Base-by-base conservation (phyloP, 2,113 vertebrate genomes). In the Channa maculata region DNA sequence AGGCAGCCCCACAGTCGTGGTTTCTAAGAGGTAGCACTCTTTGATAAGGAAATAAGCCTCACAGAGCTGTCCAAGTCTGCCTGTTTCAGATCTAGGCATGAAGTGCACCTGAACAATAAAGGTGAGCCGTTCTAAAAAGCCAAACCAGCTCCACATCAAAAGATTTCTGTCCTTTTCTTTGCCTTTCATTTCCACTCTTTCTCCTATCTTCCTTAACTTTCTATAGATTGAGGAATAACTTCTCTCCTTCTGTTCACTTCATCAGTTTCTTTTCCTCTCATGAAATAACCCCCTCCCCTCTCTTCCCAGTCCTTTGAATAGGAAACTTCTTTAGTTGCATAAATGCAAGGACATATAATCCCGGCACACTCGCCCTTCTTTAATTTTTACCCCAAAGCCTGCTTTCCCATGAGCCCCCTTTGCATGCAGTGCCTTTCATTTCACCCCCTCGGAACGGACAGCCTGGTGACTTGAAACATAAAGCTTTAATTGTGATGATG, bases 341-440 rank as follows among this genome's bases (percentile, higher is more conserved):
- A 84, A 91, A 90, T 57, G 67, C 75, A 90, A 85, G 85, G 79
- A 77, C 82, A 69, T 76, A 89, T 82, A 80, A 84, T 85, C 77
- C 73, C 51, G 38, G 69, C 59, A 59, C 63, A 49, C 43, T 15
- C 5, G 6, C 38, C 61, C 50, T 48, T 59, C 51, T 44, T 59
- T 54, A 36, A 24, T 62, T 54, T 59, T n/a, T 62, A 24, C 69
- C 60, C 54, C 24, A 37, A 4, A 39, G 58, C 45, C 45, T 10
- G 14, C 33, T 65, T 50, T 70, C 79, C 85, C 54, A 59, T 41
- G 61, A 88, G 75, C 24, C 65, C 44, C 45, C 59, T 80, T 79
- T 55, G 72, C 68, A 60, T 36, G 38, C 53, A 37, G 55, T 34
- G 82, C 55, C 90, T 93, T 93, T 93, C 83, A 84, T 89, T 91